Conservation (phyloP, 2,888 invertebrate species). For the Tinea pellionella region DNA sequence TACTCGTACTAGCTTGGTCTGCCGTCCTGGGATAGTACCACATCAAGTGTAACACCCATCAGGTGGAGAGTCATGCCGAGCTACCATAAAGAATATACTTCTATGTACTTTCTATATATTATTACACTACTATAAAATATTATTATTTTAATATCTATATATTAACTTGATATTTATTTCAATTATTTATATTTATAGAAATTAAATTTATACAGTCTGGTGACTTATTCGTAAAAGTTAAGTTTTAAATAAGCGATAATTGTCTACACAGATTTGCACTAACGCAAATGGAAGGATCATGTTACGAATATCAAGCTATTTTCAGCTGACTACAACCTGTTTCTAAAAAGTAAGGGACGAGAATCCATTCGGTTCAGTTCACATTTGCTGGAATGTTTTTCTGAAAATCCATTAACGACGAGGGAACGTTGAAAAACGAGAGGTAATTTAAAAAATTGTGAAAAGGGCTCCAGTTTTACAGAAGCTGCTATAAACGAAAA, state of each 20-base stretch:
- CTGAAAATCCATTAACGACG: constrained; percentile 14
- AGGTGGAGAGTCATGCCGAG: too few relatives aligned
- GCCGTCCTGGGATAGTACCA: too few relatives aligned
- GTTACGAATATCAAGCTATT: constrained; percentile 14
- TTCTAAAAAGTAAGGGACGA: constrained; percentile 14
- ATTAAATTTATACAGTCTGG: background rate
- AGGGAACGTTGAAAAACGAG: constrained; percentile 13
- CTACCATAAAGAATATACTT: too few relatives aligned
- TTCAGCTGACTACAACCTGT: constrained; percentile 12
- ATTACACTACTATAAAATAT: too few relatives aligned
- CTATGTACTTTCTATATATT: too few relatives aligned
- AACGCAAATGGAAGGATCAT: constrained; percentile 14
- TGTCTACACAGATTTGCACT: constrained; percentile 15
- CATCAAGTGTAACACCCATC: too few relatives aligned
- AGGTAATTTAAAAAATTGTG: constrained; percentile 12
- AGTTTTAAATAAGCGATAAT: constrained; percentile 14
- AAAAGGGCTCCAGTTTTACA: constrained; percentile 8
- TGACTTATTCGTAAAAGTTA: constrained; percentile 7
- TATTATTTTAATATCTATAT: too few relatives aligned
- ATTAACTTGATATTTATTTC: background rate
- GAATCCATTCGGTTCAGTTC: constrained; percentile 14
- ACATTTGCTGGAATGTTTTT: constrained; percentile 12
- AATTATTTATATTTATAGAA: background rate
- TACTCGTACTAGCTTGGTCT: too few relatives aligned
- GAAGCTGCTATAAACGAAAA: constrained; percentile 5